Conservation (phyloP, 2,797 vertebrate genomes). For the Hydrolagus colliei region DNA sequence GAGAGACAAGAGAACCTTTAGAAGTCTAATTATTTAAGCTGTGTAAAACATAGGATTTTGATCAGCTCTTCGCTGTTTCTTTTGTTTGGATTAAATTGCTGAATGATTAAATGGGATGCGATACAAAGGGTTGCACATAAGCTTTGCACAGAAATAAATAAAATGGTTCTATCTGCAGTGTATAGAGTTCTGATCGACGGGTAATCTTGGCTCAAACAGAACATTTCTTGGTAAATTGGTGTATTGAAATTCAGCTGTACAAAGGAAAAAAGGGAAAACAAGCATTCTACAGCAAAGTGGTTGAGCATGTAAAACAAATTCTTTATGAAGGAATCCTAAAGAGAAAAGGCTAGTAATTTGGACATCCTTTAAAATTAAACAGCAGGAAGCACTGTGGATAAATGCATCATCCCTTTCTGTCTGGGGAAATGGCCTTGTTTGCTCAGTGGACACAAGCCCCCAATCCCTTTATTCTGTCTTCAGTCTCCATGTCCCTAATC, state of each 20-base stretch:
- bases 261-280: no score
- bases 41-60: neutral
- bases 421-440: no score
- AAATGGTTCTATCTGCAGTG: neutral
- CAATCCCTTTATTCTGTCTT: neutral
- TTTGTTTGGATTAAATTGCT: neutral
- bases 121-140: neutral
- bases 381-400: no score
- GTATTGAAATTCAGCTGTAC: no score
- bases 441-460: no score
- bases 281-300: no score
- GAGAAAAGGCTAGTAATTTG: no score
- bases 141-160: neutral
- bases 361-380: no score
- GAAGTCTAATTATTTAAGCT: neutral
- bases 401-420: no score
- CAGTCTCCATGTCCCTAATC: no score
- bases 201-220: neutral
- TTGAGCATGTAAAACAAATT: no score
- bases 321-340: no score
- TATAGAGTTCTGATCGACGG: neutral
- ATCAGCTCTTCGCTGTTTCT: neutral
- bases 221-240: neutral
- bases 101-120: neutral
- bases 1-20: neutral